These are phyloP conservation scores for Neogale vison DNA, from an alignment of 2,113 vertebrate species.

Conservation along the genomic window DNA sequence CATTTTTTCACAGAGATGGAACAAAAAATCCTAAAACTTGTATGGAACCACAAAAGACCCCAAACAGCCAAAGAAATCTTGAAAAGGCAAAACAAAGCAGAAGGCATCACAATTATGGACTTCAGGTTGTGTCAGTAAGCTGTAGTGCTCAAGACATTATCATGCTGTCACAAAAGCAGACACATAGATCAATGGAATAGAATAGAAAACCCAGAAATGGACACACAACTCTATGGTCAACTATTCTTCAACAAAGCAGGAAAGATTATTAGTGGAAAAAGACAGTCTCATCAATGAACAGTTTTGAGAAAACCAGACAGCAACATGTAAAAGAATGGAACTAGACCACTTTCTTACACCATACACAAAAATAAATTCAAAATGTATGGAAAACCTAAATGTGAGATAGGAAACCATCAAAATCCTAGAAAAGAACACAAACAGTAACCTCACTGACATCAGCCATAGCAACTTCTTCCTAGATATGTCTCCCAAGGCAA, in stretches of 20 bases:
- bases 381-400: background rate
- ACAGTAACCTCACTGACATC: background rate
- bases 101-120: background rate
- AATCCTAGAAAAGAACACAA: background rate
- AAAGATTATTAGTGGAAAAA: background rate
- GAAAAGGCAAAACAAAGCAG: background rate
- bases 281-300: background rate
- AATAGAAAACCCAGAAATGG: background rate
- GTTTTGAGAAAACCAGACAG: background rate
- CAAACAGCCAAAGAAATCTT: background rate
- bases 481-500: background rate
- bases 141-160: background rate
- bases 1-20: background rate
- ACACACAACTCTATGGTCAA: background rate
- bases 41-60: background rate
- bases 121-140: background rate
- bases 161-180: background rate
- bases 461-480: background rate
- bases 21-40: background rate
- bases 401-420: background rate
- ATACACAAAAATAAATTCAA: background rate
- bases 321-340: background rate
- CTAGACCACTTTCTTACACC: background rate
- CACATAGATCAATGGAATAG: background rate
- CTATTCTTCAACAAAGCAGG: background rate